Base-by-base conservation (phyloP, 1,140 invertebrate genomes). In the Mylabris phalerata region DNA sequence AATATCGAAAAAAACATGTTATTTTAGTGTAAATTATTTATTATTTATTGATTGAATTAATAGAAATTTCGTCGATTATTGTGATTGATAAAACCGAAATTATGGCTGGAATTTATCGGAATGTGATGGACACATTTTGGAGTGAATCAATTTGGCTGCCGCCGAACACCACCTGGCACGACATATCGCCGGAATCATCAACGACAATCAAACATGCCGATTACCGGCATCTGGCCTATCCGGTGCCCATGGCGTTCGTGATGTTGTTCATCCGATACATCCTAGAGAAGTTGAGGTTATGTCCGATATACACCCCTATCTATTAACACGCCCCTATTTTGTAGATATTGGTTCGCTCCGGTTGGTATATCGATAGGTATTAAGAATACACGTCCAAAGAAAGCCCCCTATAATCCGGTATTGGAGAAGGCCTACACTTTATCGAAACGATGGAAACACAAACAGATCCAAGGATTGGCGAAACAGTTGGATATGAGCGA, bases 401-500 rank as follows among this genome's bases (percentile, higher is more conserved):
- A 80, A 75, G 85, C 87, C 45, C 75, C 78, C 42, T 74, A 75
- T 60, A 89, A 89, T 79, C 79, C 81, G 54, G 74, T 84, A 48
- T 75, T 92, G 68, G 88, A 92, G 72, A 82, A 82, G 63, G 87
- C 86, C 4, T 92, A 89, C 75, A 71, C 74, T 48, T 75, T 75
- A 52, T 81, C 78, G 55, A 78, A 80, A 61, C 84, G 84, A 72
- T 79, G 88, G 71, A 88, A 84, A 72, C 82, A 89, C 71, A 89
- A 88, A 73, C 83, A 87, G 84, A 77, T 92, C 69, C 78, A 82
- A 67, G 82, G 81, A 5, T 76, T 93, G 67, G 84, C 90, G 10
- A 95, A 96, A 74, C 89, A 93, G 75, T 74, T 92, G 54, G 90
- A 95, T 74, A 84, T 89, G 82, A 81, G 81, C n/a, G 90, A 92